Evolutionary conservation across 2,888 invertebrate genomes (phyloP), one percentile per base, ranked within the genome.

Genomic region (Thumatha senex): DNA sequence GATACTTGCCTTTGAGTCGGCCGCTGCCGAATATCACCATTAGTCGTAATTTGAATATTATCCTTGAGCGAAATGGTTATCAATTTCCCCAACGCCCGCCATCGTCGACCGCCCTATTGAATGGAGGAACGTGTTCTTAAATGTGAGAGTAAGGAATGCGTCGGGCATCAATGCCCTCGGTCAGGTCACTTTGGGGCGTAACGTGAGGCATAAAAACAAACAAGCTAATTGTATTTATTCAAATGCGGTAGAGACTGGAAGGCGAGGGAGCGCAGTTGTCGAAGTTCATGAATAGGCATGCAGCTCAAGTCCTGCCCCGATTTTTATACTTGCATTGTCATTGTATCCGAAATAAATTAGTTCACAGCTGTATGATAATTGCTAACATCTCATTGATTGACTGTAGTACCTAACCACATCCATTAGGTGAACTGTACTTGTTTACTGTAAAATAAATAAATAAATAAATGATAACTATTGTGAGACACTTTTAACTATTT

Each of bases 141-240:
- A 56, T 52, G 58, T 59, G 52, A 56, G 54, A 55, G 49, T 47
- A 51, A 70, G 74, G 82, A 80, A 84, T 84, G 76, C 72, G 74
- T 72, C 73, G 65, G 70, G 70, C 65, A 70, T 72, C 75, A 78
- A 76, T 74, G 80, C 39, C 39, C 39, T 24, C 18, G 80, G 77
- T 74, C 68, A 74, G 74, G 76, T 75, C 75, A 74, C 70, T 67
- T 54, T 60, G 51, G 82, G 82, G 82, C 78, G 82, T 78, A 72
- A 72, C 76, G 67, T 78, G 81, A 74, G 77, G 79, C 79, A 82
- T 81, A 89, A 89, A 24, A 89, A 89, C 90, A 91, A 90, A 91
- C 89, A 90, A 91, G 89, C 87, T 89, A 91, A 91, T 91, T 89
- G 89, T 91, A 89, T 90, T 89, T 91, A 90, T 91, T 91, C 85